Evolutionary conservation across 2,113 vertebrate species (phyloP).

Genomic region (Machaerirhynchus nigripectus): DNA sequence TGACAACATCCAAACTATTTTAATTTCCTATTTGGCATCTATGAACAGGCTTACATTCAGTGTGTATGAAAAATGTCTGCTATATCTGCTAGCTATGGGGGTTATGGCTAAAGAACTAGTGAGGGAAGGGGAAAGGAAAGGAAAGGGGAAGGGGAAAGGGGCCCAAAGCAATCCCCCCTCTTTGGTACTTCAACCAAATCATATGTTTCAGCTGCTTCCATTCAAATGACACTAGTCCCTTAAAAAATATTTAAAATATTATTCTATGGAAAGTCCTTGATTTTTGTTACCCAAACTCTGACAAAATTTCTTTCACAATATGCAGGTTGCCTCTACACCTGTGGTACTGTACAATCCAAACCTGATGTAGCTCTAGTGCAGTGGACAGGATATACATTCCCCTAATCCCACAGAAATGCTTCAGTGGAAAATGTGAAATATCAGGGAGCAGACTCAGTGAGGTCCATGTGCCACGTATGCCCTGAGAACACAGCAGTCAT

Average conservation of each 20-base stretch:
- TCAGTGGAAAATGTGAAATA: not conserved
- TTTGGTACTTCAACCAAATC: not conserved
- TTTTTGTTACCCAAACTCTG: not conserved
- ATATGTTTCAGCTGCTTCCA: not conserved
- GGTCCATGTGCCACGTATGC: too few relatives aligned
- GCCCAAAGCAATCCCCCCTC: not conserved
- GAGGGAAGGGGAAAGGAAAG: too few relatives aligned
- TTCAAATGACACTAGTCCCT: not conserved
- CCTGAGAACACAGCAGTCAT: not conserved
- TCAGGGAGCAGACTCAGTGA: not conserved
- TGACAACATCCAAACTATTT: not conserved
- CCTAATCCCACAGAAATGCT: not conserved
- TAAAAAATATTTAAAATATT: not conserved
- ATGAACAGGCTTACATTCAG: not conserved
- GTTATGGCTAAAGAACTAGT: not conserved
- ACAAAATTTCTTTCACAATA: not conserved
- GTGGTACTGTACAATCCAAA: not conserved
- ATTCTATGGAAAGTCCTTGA: not conserved
- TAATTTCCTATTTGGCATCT: not conserved
- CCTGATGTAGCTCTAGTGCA: not conserved
- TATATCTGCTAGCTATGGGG: not conserved
- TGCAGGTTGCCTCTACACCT: not conserved
- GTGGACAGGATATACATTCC: fast-evolving
- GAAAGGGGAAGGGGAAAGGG: not conserved
- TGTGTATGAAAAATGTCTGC: not conserved